Percentiles rank a stretch among this genome's conserved stretches.
These are phyloP conservation scores for Garra rufa DNA, from an alignment of 2,113 vertebrate genomes.

Conservation along the genomic window DNA sequence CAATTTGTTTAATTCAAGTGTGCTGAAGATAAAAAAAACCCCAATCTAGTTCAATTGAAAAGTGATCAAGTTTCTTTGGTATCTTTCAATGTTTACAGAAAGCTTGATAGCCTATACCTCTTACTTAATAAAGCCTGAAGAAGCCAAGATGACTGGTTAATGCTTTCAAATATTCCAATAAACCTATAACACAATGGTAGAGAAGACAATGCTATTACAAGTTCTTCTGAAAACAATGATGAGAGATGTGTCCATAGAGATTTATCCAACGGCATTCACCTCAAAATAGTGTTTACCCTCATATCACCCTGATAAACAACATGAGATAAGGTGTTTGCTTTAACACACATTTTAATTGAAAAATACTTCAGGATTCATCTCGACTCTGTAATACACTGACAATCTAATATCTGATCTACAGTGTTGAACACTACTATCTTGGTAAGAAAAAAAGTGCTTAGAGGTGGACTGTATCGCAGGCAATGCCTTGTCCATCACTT, in stretches of 20 bases:
- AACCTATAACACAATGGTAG: background rate
- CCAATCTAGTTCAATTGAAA: background rate
- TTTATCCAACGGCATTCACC: background rate
- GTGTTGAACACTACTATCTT: slow-evolving; percentile 69
- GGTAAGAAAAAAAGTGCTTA: slow-evolving; percentile 77
- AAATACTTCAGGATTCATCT: slow-evolving; percentile 71
- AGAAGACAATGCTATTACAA: background rate
- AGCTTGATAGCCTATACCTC: background rate
- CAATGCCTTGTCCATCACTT: slow-evolving; percentile 60
- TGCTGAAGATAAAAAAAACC: background rate
- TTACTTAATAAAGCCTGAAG: background rate
- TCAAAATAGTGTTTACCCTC: background rate
- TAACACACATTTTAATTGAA: slow-evolving; percentile 73
- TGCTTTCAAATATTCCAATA: background rate
- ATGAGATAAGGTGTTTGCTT: slow-evolving; percentile 31
- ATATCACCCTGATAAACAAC: background rate
- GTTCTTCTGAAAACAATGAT: background rate
- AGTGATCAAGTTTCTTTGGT: background rate
- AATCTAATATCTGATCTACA: slow-evolving; percentile 69
- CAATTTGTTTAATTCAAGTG: background rate
- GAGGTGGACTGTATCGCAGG: slow-evolving; percentile 60
- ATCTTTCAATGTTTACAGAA: background rate
- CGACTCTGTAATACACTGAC: slow-evolving; percentile 69
- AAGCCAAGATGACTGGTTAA: background rate
- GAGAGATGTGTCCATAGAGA: background rate